These are phyloP conservation scores for Oreochromis spilurus DNA, from an alignment of 2,113 vertebrate genomes.

Conservation along the genomic window DNA sequence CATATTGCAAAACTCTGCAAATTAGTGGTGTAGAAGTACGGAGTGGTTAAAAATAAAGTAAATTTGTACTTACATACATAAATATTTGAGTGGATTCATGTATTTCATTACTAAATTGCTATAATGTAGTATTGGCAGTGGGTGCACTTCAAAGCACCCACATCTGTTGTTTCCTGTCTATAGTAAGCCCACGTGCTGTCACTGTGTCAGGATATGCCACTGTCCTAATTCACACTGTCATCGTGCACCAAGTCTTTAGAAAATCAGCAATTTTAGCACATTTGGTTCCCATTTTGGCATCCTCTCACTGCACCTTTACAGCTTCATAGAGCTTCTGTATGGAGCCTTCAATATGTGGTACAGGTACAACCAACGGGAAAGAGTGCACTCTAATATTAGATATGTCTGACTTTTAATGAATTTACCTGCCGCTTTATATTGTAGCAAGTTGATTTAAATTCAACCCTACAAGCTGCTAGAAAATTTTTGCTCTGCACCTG, in stretches of 20 bases:
- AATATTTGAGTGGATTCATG: neutral
- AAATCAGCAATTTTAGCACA: neutral
- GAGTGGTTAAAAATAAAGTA: neutral
- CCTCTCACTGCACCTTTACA: neutral
- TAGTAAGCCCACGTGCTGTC: slow-evolving; percentile 5
- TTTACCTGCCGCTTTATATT: neutral
- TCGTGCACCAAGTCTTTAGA: neutral
- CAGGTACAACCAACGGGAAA: neutral
- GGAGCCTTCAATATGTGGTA: neutral
- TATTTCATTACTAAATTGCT: neutral
- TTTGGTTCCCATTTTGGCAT: neutral
- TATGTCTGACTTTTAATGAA: neutral
- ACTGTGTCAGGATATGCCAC: neutral
- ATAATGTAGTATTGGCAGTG: neutral
- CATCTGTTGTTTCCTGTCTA: neutral
- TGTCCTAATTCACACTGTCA: neutral
- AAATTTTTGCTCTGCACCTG: neutral
- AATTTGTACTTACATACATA: neutral
- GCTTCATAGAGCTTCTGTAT: neutral
- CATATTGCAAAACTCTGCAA: neutral
- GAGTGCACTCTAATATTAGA: neutral
- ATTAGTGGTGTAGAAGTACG: neutral
- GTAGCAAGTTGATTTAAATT: neutral
- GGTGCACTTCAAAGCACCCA: neutral
- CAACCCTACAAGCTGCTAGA: neutral